Evolutionary conservation across 2,888 invertebrate species (phyloP).

Genomic region (Drosophila robusta): DNA sequence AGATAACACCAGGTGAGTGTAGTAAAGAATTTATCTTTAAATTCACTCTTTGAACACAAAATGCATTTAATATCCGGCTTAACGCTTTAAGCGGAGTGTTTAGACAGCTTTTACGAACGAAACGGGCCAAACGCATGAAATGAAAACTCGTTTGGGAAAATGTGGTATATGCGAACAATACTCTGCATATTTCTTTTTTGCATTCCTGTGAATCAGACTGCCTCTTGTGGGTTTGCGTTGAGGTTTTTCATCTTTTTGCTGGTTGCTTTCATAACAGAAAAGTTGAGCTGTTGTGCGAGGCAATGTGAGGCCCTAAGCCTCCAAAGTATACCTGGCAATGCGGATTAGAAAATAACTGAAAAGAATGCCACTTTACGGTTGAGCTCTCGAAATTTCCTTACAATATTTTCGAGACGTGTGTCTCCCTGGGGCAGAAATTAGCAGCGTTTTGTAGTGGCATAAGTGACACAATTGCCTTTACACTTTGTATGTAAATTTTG

Average conservation of each 20-base stretch:
- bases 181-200: not conserved
- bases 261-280: slow-evolving; percentile 5
- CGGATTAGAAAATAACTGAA: slow-evolving; percentile 44
- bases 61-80: slow-evolving; percentile 46
- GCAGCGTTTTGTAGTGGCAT: slow-evolving; percentile 63
- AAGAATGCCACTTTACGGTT: slow-evolving; percentile 42
- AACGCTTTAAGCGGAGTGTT: slow-evolving; percentile 6
- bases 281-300: slow-evolving; percentile 1
- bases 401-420: slow-evolving; percentile 23
- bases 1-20: not conserved
- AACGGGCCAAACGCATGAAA: not conserved
- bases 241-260: not conserved
- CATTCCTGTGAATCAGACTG: slow-evolving; percentile 5
- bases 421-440: slow-evolving; percentile 62
- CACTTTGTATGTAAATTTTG: slow-evolving; percentile 62
- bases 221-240: slow-evolving; percentile 3
- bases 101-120: slow-evolving; percentile 3
- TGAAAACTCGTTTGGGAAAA: slow-evolving; percentile 6
- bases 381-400: slow-evolving; percentile 34
- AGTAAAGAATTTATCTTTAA: not conserved
- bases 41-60: not conserved
- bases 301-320: not conserved
- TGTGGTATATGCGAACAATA: slow-evolving; percentile 4
- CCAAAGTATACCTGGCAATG: slow-evolving; percentile 15
- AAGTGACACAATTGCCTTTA: slow-evolving; percentile 60